Evolutionary conservation across 2,113 vertebrate genomes (phyloP).

Genomic region (Saccopteryx bilineata): DNA sequence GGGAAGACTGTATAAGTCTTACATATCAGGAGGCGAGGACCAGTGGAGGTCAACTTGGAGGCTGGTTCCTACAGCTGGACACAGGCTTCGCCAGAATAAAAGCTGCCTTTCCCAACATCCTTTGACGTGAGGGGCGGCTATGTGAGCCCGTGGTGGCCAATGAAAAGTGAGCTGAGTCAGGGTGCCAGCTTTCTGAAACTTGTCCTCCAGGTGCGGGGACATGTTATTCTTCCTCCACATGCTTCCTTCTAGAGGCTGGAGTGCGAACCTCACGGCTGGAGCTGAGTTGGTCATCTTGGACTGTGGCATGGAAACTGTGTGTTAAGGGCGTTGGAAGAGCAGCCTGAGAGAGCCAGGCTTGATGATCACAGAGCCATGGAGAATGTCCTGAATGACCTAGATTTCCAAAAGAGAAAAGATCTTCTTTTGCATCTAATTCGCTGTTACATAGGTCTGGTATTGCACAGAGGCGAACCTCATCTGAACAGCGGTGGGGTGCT

Average conservation of each 20-base stretch:
- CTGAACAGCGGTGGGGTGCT: not conserved
- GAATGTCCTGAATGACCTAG: not conserved
- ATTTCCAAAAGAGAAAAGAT: not conserved
- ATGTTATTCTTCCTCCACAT: not conserved
- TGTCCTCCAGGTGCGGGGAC: not conserved
- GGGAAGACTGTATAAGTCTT: not conserved
- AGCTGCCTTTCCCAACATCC: not conserved
- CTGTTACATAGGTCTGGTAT: not conserved
- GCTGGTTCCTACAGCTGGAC: not conserved
- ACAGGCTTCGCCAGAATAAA: not conserved
- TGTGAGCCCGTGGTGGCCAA: not conserved
- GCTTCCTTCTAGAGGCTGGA: not conserved
- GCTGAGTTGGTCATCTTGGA: not conserved
- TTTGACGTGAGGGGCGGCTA: not conserved
- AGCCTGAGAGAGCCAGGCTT: not conserved
- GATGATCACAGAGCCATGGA: fast-evolving
- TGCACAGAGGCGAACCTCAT: not conserved
- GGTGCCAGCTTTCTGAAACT: not conserved
- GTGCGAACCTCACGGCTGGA: not conserved
- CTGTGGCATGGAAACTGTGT: not conserved
- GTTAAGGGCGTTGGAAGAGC: not conserved
- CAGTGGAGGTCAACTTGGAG: not conserved
- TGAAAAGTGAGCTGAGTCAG: not conserved
- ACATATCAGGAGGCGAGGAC: not conserved
- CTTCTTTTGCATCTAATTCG: not conserved